Base-by-base conservation (phyloP, 2,113 vertebrate species). In the Hippocampus abdominalis region DNA sequence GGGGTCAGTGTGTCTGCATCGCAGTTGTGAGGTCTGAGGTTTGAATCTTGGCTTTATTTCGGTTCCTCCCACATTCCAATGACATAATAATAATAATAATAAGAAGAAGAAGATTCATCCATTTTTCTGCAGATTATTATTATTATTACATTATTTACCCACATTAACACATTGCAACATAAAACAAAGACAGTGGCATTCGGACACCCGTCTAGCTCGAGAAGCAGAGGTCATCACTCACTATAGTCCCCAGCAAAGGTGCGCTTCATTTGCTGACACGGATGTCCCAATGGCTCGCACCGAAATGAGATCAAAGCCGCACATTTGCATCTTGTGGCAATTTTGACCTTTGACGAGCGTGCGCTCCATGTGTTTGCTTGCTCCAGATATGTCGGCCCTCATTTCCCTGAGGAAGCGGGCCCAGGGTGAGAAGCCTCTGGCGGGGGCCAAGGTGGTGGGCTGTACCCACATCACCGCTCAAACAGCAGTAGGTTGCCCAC, bases 391-490 rank as follows among this genome's bases (percentile, higher is more conserved):
- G 97, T 97, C 95, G 81, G 96, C 96, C 77, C 94, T 99, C 84
- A 96, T 99, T 87, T 98, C 96, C 39, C 91, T 99, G 90, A 94
- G 96, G 91, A 99, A 99, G 92, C 89, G 97, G 88, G 97, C 97
- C 65, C 97, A 99, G 88, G 97, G 96, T 42, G 97, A 99, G 90
- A 99, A 99, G 71, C 97, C 97, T 54, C 92, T 99, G 76, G 95
- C 96, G 39, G 97, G 96, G 87, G 96, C 96, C 21, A 99, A 97
- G 90, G 97, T 99, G 23, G 96, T 98, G 25, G 97, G 97, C 81
- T 99, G 97, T 32, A 99, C 97, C 69, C 97, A 99, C 86, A 99
- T 99, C 85, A 99, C 97, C 16, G 97, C 97, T 64, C 96, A 98
- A 92, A 99, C 96, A 2, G 97, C 96, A 2, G 97, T 99, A 92